Conservation (phyloP, 2,888 invertebrate species). For the Phyllotreta striolata region DNA sequence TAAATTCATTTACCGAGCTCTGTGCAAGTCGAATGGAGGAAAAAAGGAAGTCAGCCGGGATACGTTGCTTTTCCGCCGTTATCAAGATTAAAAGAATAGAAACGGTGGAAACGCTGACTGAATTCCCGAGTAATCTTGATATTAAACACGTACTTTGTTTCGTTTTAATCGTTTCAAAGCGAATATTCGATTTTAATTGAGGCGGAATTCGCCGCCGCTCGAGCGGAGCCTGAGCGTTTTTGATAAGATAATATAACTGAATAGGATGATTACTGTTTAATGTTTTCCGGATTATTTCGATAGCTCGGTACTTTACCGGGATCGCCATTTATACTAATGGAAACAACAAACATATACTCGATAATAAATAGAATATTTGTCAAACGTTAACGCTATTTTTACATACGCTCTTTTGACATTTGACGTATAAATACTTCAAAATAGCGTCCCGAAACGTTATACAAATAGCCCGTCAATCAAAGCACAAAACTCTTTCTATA, state of each 20-base stretch:
- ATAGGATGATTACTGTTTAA: background rate
- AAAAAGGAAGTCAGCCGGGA: constrained; percentile 18
- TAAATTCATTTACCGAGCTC: constrained; percentile 18
- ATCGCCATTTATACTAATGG: background rate
- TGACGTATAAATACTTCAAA: too few relatives aligned
- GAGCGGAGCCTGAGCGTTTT: background rate
- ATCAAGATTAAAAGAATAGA: constrained; percentile 26
- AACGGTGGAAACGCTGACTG: constrained; percentile 16
- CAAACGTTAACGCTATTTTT: too few relatives aligned
- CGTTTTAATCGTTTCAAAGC: constrained; percentile 18
- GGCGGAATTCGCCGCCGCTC: background rate
- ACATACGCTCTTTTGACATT: too few relatives aligned
- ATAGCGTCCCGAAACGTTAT: too few relatives aligned
- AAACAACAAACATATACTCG: too few relatives aligned
- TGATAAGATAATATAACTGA: constrained; percentile 14
- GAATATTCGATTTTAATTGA: constrained; percentile 13
- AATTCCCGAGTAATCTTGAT: constrained; percentile 23
- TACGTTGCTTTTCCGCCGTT: constrained; percentile 14
- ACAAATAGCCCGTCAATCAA: too few relatives aligned
- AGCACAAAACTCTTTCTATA: too few relatives aligned
- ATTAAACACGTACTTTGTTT: constrained; percentile 23
- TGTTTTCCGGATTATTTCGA: background rate
- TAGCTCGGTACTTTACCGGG: background rate
- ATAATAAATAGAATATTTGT: too few relatives aligned
- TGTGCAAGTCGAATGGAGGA: constrained; percentile 11